A percentile compares a stretch with the other conserved stretches of the same genome.
Evolutionary conservation across 1,140 invertebrate species (phyloP).

Genomic region (Heterodera carotae): DNA sequence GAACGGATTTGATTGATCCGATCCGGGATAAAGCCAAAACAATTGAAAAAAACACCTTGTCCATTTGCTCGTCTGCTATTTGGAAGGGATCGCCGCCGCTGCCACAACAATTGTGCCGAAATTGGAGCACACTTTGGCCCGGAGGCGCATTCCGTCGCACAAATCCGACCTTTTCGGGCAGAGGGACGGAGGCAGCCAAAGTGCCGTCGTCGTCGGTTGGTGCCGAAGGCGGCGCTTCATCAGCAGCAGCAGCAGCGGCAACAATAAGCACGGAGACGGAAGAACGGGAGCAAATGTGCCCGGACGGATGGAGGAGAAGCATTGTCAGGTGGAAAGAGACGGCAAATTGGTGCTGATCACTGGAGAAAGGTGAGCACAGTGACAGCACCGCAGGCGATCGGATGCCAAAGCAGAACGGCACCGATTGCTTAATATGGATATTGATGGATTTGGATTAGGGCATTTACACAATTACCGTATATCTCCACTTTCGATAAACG

Average conservation of each 20-base stretch:
- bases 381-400: not conserved
- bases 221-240: no score
- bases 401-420: not conserved
- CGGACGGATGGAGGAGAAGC: not conserved
- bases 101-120: no score
- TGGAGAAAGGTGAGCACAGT: not conserved
- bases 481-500: no score
- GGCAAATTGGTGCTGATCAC: no score
- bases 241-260: not conserved
- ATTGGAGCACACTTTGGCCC: not conserved
- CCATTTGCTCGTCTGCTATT: not conserved
- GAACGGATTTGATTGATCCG: no score
- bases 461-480: no score
- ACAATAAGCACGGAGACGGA: not conserved
- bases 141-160: not conserved
- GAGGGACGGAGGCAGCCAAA: not conserved
- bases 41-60: not conserved
- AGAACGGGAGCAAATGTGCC: slow-evolving; percentile 1
- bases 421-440: no score
- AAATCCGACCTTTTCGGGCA: not conserved
- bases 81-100: not conserved
- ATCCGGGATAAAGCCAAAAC: no score
- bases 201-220: no score
- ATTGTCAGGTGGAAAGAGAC: not conserved
- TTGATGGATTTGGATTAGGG: no score